phyloP scores from a whole-genome alignment of 2,888 invertebrate genomes.

The Dichetophora obliterata region DNA sequence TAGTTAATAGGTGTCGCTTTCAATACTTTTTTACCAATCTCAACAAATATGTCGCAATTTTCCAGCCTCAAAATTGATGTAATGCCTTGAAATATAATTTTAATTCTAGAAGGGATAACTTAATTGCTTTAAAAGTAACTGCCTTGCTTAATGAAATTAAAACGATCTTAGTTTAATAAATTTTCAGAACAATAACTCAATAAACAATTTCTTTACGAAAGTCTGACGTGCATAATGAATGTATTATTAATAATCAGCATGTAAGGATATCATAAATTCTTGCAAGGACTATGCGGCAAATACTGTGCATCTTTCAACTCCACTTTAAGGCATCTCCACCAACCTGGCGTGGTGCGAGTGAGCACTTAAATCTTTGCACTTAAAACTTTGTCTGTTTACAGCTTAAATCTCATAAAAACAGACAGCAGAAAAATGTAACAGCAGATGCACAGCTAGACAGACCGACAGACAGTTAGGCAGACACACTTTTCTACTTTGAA shows the following conservation, averaged over 20 bases:
- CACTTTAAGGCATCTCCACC: background rate
- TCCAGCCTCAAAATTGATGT: no score
- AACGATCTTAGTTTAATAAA: no score
- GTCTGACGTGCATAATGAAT: conserved; percentile 20
- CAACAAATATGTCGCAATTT: no score
- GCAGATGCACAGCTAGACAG: background rate
- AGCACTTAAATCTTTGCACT: conserved; percentile 30
- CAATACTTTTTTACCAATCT: no score
- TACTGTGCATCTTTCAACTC: background rate
- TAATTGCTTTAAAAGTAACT: no score
- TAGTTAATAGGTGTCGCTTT: no score
- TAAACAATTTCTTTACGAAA: background rate
- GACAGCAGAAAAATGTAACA: background rate
- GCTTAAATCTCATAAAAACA: conserved; percentile 20
- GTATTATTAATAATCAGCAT: conserved; percentile 34
- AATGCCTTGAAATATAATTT: no score
- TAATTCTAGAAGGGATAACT: no score
- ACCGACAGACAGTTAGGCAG: conserved; percentile 6
- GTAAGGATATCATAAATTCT: background rate
- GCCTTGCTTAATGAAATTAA: no score
- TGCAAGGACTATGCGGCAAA: background rate
- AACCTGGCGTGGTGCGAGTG: background rate
- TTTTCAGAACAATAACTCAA: no score
- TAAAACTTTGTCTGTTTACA: conserved; percentile 23
- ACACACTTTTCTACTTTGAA: conserved; percentile 34